phyloP scores from a whole-genome alignment of 2,113 vertebrate species.

The Microcebus murinus region DNA sequence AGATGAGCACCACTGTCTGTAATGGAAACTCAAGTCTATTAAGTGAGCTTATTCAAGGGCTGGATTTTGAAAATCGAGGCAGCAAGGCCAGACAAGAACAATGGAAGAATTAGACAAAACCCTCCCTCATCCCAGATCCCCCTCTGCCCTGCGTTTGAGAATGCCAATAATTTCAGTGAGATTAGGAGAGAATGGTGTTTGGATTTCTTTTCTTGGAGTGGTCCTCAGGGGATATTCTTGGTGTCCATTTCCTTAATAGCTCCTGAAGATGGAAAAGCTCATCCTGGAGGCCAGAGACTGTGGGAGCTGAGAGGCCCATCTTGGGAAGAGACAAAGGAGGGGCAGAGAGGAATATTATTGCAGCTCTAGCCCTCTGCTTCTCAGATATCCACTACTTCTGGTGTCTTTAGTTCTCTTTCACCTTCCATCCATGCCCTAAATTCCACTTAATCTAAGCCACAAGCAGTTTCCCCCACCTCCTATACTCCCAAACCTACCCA shows the following conservation, averaged over 20 bases:
- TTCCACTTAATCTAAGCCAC: neutral
- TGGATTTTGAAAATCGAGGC: neutral
- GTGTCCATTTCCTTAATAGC: constrained; percentile 68
- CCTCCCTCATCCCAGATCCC: neutral
- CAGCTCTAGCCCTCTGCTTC: neutral
- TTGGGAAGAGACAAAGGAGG: neutral
- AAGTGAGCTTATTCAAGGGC: neutral
- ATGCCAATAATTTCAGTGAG: neutral
- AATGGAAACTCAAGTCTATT: neutral
- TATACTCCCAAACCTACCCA: neutral
- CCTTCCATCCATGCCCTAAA: neutral
- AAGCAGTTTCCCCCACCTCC: neutral
- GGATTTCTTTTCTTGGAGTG: neutral
- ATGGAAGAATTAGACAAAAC: neutral
- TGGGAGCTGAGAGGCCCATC: constrained; percentile 73
- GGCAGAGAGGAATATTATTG: neutral
- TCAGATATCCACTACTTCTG: neutral
- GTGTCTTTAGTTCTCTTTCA: neutral
- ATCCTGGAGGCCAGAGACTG: constrained; percentile 69
- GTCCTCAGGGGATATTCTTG: neutral
- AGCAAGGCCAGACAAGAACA: neutral
- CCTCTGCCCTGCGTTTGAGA: neutral
- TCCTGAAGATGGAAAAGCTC: constrained; percentile 84
- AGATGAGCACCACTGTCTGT: neutral
- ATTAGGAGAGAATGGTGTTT: neutral